Evolutionary conservation across 2,113 vertebrate species (phyloP).

Genomic region (Cettia cetti): DNA sequence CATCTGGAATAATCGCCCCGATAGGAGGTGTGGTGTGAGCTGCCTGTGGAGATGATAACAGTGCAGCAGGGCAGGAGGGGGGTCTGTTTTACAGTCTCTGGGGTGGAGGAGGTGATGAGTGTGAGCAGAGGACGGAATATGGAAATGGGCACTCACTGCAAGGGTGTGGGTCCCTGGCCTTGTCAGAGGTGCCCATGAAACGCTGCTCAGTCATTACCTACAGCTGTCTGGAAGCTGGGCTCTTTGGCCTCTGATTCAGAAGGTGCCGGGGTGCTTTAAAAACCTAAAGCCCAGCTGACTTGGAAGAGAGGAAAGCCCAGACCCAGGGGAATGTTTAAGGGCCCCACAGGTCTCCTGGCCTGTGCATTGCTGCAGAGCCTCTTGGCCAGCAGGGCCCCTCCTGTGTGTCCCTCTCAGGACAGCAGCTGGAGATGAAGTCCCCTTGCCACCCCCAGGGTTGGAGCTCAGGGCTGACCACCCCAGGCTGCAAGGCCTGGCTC

Average conservation of each 20-base stretch:
- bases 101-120: not conserved
- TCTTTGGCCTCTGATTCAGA: not conserved
- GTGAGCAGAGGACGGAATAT: not conserved
- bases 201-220: rapidly evolving
- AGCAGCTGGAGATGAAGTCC: not conserved
- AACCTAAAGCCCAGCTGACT: not conserved
- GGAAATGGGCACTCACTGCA: not conserved
- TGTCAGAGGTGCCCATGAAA: not conserved
- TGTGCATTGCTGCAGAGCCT: not conserved
- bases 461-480: not conserved
- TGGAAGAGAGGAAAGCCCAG: not conserved
- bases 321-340: not conserved
- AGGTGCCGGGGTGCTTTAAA: not conserved
- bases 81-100: not conserved
- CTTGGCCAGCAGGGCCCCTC: not conserved
- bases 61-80: not conserved
- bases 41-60: not conserved
- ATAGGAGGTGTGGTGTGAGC: not conserved
- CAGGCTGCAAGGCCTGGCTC: not conserved
- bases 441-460: not conserved
- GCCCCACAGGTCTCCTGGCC: not conserved
- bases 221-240: not conserved
- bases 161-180: not conserved
- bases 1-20: not conserved
- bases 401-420: not conserved